A percentile compares a stretch with the other conserved stretches of the same genome.
Evolutionary conservation across 2,113 vertebrate species (phyloP).

Genomic region (Formicarius rufipectus): DNA sequence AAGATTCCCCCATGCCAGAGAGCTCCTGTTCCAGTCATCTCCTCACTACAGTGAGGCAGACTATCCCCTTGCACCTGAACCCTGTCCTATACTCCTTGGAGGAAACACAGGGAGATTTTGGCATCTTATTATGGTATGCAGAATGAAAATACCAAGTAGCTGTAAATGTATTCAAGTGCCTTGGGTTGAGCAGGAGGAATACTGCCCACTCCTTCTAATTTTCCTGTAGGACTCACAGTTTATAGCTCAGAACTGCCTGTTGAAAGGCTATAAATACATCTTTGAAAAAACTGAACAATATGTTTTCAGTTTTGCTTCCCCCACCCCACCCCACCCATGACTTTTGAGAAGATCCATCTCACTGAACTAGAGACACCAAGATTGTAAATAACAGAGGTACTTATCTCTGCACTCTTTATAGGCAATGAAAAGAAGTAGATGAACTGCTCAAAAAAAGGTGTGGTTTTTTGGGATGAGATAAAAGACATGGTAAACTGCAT

Average conservation of each 20-base stretch:
- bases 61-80: neutral
- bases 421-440: neutral
- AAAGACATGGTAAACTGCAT: neutral
- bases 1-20: rapidly evolving
- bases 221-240: neutral
- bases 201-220: neutral
- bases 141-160: neutral
- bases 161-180: neutral
- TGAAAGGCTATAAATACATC: neutral
- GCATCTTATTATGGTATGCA: neutral
- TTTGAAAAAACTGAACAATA: neutral
- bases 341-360: neutral
- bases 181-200: neutral
- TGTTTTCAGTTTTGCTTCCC: too few relatives aligned
- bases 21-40: neutral
- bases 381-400: neutral
- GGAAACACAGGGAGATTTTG: neutral
- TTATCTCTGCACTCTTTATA: neutral
- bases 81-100: neutral
- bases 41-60: neutral
- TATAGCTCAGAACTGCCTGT: neutral
- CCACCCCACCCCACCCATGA: too few relatives aligned
- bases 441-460: neutral
- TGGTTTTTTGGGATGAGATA: neutral
- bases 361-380: neutral